A percentile compares a stretch with the other conserved stretches of the same genome.
Conservation (phyloP, 2,113 vertebrate genomes). For the Bothrops jararaca region DNA sequence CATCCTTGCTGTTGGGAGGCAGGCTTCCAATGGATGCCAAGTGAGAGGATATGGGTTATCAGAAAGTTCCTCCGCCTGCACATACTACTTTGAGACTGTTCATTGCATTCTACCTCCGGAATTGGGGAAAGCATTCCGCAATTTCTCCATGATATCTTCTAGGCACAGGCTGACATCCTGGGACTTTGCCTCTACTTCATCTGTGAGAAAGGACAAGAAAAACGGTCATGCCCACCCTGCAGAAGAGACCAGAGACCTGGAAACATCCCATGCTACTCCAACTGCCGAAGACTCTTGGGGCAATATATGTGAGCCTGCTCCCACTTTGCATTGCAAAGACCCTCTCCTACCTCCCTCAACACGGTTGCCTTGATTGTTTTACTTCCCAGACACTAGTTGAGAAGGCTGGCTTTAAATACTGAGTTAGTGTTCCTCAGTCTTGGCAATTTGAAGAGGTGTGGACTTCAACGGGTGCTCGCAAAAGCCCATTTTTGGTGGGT, state of each 20-base stretch:
- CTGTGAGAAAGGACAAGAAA: slow-evolving; percentile 61
- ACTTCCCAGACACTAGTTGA: background rate
- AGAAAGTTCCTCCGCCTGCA: background rate
- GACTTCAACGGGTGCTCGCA: background rate
- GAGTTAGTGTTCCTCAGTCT: background rate
- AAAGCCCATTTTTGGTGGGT: background rate
- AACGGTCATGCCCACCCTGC: background rate
- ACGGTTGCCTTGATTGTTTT: background rate
- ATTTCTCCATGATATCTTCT: slow-evolving; percentile 96
- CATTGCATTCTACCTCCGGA: slow-evolving; percentile 67
- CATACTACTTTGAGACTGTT: slow-evolving; percentile 30
- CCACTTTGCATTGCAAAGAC: background rate
- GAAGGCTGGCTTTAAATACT: background rate
- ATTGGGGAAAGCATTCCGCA: slow-evolving; percentile 90
- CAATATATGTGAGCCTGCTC: background rate
- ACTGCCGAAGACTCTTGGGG: background rate
- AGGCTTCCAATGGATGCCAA: background rate
- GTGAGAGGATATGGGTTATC: background rate
- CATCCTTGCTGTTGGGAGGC: background rate
- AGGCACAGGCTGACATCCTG: slow-evolving; percentile 91
- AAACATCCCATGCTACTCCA: background rate
- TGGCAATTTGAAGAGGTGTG: background rate
- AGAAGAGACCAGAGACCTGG: background rate
- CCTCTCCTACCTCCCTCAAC: background rate
- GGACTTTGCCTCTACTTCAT: slow-evolving; percentile 81